Base-by-base conservation (phyloP, 2,113 vertebrate genomes). In the Poicephalus gulielmi region DNA sequence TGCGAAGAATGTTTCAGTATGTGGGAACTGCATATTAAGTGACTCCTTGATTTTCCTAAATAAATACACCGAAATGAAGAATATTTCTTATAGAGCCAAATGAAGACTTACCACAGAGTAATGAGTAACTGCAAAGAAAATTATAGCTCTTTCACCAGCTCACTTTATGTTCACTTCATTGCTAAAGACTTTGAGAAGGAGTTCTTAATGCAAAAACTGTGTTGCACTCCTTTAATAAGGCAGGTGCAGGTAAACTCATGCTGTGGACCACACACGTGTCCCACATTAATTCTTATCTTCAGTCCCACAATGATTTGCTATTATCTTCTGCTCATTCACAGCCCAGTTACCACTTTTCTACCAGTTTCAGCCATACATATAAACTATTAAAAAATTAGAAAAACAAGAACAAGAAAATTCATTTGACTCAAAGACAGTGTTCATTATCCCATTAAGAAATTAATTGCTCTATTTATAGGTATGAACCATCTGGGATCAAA, bases 1-100 rank as follows among this genome's bases (percentile, higher is more conserved):
- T 55, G 89, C 62, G 94, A 94, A 94, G 80, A 86, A 86, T n/a
- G 28, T 63, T 70, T 91, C 88, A 77, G n/a, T 86, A 66, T 66
- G 78, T 96, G 64, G 70, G 89, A 95, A 90, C 39, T 47, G 89
- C 64, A 92, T 95, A 90, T 95, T 87, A 95, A 93, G 23, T 92
- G 95, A 87, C 49, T 85, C 50, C 44, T 84, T 92, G 60, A 80
- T 96, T 91, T 88, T 94, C 67, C 63, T 86, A 88, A 90, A 95
- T 63, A 35, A 81, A 90, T 73, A 76, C 16, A 82, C 64, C 91
- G 75, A 92, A 92, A 94, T 25, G 35, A 85, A 81, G 37, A 88
- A 8, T 41, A 68, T 30, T 85, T 93, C 73, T 79, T 86, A 57
- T 4, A 75, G 27, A 88, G 4, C 22, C 33, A 92, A 94, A 95